Evolutionary conservation across 2,113 vertebrate genomes (phyloP).

Genomic region (Epinephelus fuscoguttatus): DNA sequence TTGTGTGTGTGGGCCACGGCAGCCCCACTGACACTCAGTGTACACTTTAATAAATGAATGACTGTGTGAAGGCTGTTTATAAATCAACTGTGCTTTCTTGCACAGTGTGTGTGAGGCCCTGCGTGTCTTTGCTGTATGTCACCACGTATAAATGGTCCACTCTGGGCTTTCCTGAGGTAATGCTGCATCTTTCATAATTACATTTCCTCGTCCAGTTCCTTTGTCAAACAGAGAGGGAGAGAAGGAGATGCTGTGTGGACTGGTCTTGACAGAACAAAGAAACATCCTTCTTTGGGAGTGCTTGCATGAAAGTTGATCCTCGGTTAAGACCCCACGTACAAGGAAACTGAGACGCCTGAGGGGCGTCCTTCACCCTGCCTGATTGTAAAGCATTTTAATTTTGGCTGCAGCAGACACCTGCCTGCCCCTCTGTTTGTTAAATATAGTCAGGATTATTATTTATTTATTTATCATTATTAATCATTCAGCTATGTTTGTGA

Average conservation of each 20-base stretch:
- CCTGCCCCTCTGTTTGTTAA: conserved; percentile 3
- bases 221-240: conserved; percentile 19
- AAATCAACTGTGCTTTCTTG: not conserved
- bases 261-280: conserved; percentile 77
- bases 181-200: conserved; percentile 29
- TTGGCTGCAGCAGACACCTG: conserved; percentile 46
- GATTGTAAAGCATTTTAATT: conserved; percentile 79
- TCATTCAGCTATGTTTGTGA: not conserved
- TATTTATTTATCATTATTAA: not conserved
- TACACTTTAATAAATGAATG: conserved; percentile 1
- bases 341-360: conserved; percentile 77
- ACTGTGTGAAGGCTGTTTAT: not conserved
- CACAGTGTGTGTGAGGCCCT: not conserved
- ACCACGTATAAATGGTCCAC: not conserved
- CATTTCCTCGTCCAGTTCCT: conserved; percentile 44
- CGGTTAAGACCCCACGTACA: conserved; percentile 75
- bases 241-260: conserved; percentile 38
- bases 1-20: conserved; percentile 8
- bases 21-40: not conserved
- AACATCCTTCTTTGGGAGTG: conserved; percentile 75
- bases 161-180: conserved; percentile 23
- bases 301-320: conserved; percentile 82
- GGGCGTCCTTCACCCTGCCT: conserved; percentile 75
- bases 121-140: conserved; percentile 6
- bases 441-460: not conserved